These are phyloP conservation scores for Oostethus manadensis DNA, from an alignment of 2,113 vertebrate genomes.

Conservation along the genomic window DNA sequence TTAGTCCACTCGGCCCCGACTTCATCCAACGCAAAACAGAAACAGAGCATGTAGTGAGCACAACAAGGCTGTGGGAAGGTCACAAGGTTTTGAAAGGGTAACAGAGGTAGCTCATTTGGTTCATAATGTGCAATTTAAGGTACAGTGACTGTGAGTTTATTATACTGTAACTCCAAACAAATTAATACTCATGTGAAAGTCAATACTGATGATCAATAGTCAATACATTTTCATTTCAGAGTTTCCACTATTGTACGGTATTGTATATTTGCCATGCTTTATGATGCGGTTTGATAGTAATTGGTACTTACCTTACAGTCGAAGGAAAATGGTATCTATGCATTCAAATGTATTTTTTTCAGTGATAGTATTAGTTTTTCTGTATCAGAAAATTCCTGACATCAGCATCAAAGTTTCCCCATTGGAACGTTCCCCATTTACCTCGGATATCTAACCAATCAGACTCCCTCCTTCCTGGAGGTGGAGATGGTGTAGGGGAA, in stretches of 20 bases:
- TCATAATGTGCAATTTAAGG: conserved; percentile 41
- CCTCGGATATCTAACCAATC: conserved; percentile 62
- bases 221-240: conserved; percentile 24
- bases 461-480: conserved; percentile 44
- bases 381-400: conserved; percentile 44
- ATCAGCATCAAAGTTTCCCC: conserved; percentile 52
- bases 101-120: conserved; percentile 20
- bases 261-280: conserved; percentile 19
- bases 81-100: conserved; percentile 14
- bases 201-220: conserved; percentile 30
- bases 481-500: conserved; percentile 39
- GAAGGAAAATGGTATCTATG: conserved; percentile 11
- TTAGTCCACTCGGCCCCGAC: conserved; percentile 47
- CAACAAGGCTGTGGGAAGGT: conserved; percentile 2
- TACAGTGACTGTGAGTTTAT: conserved; percentile 14
- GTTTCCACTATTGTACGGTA: conserved; percentile 17
- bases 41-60: conserved; percentile 17
- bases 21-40: conserved; percentile 25
- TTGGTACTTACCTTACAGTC: background rate
- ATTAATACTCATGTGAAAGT: conserved; percentile 32
- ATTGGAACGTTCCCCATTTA: conserved; percentile 57
- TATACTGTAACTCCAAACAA: conserved; percentile 31
- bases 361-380: conserved; percentile 36
- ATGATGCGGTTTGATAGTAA: conserved; percentile 4
- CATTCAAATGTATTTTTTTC: conserved; percentile 18